Evolutionary conservation across 35 echinoderm and acorn worm genomes (phyloP).

Genomic region (Apostichopus californicus): DNA sequence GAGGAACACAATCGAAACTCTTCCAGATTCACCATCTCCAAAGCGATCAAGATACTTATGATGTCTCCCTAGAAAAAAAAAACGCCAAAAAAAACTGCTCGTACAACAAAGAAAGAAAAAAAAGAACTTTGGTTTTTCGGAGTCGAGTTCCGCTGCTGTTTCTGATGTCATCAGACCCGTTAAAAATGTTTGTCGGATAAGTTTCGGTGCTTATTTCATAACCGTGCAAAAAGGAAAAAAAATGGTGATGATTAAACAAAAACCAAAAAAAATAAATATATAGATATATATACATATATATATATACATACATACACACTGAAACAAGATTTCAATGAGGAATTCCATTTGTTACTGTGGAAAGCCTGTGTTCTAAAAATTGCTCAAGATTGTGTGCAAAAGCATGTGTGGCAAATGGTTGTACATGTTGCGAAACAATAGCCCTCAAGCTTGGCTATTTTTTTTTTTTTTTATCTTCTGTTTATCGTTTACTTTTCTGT

Average conservation of each 20-base stretch:
- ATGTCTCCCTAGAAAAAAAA: background rate
- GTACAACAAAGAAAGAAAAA: background rate
- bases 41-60: conserved; percentile 52
- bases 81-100: background rate
- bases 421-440: too few relatives aligned
- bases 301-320: background rate
- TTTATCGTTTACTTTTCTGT: too few relatives aligned
- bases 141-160: background rate
- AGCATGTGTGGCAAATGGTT: too few relatives aligned
- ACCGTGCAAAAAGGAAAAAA: background rate
- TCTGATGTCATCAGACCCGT: background rate
- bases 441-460: too few relatives aligned
- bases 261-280: too few relatives aligned
- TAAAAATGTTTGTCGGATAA: background rate
- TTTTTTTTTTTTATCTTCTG: too few relatives aligned
- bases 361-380: too few relatives aligned
- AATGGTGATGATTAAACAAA: too few relatives aligned
- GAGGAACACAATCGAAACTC: conserved; percentile 47
- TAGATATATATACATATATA: too few relatives aligned
- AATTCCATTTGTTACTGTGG: too few relatives aligned
- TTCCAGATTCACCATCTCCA: conserved; percentile 50
- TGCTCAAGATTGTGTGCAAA: too few relatives aligned
- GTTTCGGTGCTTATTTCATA: background rate
- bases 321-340: too few relatives aligned
- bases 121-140: background rate